Evolutionary conservation across 2,797 vertebrate species (phyloP).

Genomic region (Urocyon cinereoargenteus): DNA sequence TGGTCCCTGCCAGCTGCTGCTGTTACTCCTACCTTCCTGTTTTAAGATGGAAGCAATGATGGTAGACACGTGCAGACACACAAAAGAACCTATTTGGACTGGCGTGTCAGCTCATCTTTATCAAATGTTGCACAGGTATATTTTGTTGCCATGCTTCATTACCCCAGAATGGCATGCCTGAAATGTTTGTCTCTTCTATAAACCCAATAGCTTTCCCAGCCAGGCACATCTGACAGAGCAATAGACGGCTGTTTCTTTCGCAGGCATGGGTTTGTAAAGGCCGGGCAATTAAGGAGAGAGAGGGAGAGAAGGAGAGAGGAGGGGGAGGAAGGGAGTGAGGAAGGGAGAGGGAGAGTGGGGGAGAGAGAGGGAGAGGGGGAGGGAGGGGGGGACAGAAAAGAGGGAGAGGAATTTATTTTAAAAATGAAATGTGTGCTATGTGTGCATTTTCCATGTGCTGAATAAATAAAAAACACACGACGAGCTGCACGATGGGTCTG

Average conservation of each 20-base stretch:
- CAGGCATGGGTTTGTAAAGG: slow-evolving; percentile 87
- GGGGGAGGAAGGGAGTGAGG: not conserved
- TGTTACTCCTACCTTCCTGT: slow-evolving; percentile 90
- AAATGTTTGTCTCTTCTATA: slow-evolving; percentile 98
- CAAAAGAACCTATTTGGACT: slow-evolving; percentile 99
- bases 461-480: not conserved
- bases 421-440: accelerated
- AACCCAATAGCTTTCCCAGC: slow-evolving; percentile 89
- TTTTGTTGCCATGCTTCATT: slow-evolving; percentile 99
- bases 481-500: not conserved
- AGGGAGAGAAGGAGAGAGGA: not conserved
- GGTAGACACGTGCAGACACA: slow-evolving; percentile 95
- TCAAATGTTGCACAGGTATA: slow-evolving; percentile 99
- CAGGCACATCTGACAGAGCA: slow-evolving; percentile 90
- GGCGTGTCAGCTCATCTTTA: slow-evolving; percentile 99
- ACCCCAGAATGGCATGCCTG: slow-evolving; percentile 97
- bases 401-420: not conserved
- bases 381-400: not conserved
- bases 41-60: slow-evolving; percentile 93
- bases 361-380: not conserved
- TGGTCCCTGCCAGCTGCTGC: slow-evolving; percentile 93
- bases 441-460: not conserved
- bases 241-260: slow-evolving; percentile 86
- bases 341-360: not conserved
- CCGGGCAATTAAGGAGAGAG: slow-evolving; percentile 76